Base-by-base conservation (phyloP, 2,888 invertebrate genomes). In the Thumatha senex region DNA sequence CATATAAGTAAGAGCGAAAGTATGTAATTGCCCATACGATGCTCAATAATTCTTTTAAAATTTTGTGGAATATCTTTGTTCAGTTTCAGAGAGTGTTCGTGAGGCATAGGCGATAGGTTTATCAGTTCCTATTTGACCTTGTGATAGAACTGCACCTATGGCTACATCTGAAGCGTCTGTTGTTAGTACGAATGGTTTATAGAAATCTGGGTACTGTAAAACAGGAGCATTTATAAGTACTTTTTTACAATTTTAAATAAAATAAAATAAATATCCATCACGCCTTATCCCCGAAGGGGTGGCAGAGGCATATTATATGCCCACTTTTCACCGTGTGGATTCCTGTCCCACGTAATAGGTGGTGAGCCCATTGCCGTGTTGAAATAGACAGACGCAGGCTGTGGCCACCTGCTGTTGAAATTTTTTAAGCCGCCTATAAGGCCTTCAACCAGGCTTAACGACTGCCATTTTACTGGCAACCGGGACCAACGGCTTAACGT, bases 1-100 rank as follows among this genome's bases (percentile, higher is more conserved):
- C 79, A 24, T 78, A 81, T 7, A 84, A 18, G 24, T 79, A 81
- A 5, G 78, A 78, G 41, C 78, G 51, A 10, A 82, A 75, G 33
- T 70, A 71, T 54, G 80, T 78, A 5, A 70, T 54, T 0, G 76
- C 73, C 76, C 74, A 80, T 0, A 81, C 67, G 10, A 81, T 75
- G 0, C 71, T 71, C 33, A 76, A 49, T 3, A 81, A 51, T 61
- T 83, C 79, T 42, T 78, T 80, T 54, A 82, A 78, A 12, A 78
- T 67, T n/a, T n/a, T 0, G 66, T 68, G 0, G 61, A 36, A 9
- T 36, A 36, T 15, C 36, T 13, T 35, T 10, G 68, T 63, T 0
- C 61, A 60, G 2, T 31, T 10, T 31, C 11, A 1, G 54, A 62
- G 10, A 74, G 33, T 0, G 69, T 72, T 0, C 69, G 47, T 7